phyloP scores from a whole-genome alignment of 2,888 invertebrate genomes.

The Cantharis nigra region DNA sequence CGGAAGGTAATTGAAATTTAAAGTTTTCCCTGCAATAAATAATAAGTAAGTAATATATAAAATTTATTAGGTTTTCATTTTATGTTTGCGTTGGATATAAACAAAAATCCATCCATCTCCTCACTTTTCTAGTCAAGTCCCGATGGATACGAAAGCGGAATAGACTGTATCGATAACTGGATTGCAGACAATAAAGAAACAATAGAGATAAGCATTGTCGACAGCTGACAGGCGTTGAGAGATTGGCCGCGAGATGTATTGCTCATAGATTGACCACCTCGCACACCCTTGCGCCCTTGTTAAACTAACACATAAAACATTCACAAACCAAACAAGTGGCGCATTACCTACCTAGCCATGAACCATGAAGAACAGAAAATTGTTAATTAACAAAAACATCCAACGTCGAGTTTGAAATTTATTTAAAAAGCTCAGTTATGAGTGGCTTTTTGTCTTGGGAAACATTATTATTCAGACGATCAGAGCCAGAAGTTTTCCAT shows the following conservation, averaged over 20 bases:
- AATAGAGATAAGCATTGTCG: conserved; percentile 56
- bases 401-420: background rate
- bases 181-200: conserved; percentile 58
- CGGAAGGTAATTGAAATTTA: background rate
- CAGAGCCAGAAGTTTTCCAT: conserved; percentile 54
- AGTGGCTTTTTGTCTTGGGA: conserved; percentile 27
- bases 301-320: conserved; percentile 9
- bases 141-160: conserved; percentile 46
- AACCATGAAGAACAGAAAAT: background rate
- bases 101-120: conserved; percentile 56
- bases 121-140: conserved; percentile 40
- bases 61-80: background rate
- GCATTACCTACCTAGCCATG: background rate
- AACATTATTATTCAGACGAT: conserved; percentile 54
- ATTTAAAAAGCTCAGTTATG: conserved; percentile 31
- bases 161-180: conserved; percentile 56
- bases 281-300: background rate
- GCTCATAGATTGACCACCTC: conserved; percentile 33
- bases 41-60: background rate
- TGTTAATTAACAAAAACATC: background rate
- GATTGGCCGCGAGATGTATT: conserved; percentile 54
- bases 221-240: conserved; percentile 57
- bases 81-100: conserved; percentile 8
- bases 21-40: background rate
- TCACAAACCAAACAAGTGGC: conserved; percentile 4